Base-by-base conservation (phyloP, 2,888 invertebrate species). In the Ormyrus labotus region DNA sequence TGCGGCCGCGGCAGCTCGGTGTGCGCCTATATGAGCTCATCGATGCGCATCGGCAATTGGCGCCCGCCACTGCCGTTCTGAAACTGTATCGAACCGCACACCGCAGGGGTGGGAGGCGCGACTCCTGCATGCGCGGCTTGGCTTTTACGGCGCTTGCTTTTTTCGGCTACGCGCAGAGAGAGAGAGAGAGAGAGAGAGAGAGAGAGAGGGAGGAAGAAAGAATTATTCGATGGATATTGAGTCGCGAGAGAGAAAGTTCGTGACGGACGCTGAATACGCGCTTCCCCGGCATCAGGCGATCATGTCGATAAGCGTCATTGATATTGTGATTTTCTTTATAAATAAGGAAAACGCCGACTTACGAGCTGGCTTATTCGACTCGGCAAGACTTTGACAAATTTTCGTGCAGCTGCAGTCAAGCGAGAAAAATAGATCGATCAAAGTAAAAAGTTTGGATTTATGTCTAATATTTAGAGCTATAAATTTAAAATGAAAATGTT, bases 201-300 rank as follows among this genome's bases (percentile, higher is more conserved):
- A 34, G 34, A 34, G 34, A 34, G 34, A 34, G 34, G 2, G 34
- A 34, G 34, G 34, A 34, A 34, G 34, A 34, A 34, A 34, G 34
- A 34, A 34, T 34, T 34, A 34, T 34, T 34, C 34, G 2, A 34
- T 34, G 34, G 34, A 34, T 34, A 34, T 34, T 34, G 34, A 2
- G 34, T 34, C 34, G 34, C 34, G 34, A 34, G 34, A 34, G 34
- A 34, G 34, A 34, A 34, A 34, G 34, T 34, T 34, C 82, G 82
- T 84, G 85, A 85, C 85, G 86, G 83, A 85, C 85, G 85, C 85
- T 87, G 87, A 85, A 86, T 86, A 84, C 84, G 84, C 83, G 85
- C 85, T 85, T 87, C 84, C 78, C 81, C 80, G 80, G 81, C 85
- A 87, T 83, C 88, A 87, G 88, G 87, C 84, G 84, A 82, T 68